Base-by-base conservation (phyloP, 2,888 invertebrate species). In the Ptychoptera albimana region DNA sequence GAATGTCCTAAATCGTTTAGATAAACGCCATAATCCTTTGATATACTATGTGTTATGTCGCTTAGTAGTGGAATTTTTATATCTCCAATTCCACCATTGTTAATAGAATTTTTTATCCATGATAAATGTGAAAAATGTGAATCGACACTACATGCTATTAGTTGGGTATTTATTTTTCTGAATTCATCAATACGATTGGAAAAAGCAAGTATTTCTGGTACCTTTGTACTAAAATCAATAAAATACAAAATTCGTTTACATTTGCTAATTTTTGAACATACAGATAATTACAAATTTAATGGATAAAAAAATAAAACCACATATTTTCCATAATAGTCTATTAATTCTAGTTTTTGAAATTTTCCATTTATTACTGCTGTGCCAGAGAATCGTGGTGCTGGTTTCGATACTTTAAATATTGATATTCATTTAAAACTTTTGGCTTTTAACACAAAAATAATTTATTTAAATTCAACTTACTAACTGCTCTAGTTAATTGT, bases 1-100 rank as follows among this genome's bases (percentile, higher is more conserved):
- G 91, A 85, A 59, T 93, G 91, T 0, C 93, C 93, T 48, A 87
- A 69, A 59, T 92, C 89, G 57, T 92, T 87, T 46, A 93, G 68
- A 58, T 86, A 92, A 2, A 94, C 93, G 2, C 93, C 93, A 69
- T 94, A 94, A 59, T 91, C 88, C 61, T 87, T 86, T 30, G 91
- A 78, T 56, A 94, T 93, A 50, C 79, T 82, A 60, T 91, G 91
- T 41, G 84, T 88, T 46, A 91, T 70, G 64, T 94, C 94, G 43
- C 92, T 91, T n/a, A 94, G 66, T 6, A 94, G 64, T 1, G 93
- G 92, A 56, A 93, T 89, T 46, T 83, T 82, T 13, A 94, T 75
- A 54, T 78, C 78, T 15, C 92, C 93, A 35, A 94, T 66, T 11
- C 93, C 93, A 31, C 93, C 93, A 60, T 92, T 85, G 60, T 83